Conservation (phyloP, 2,888 invertebrate genomes). For the Invenusta paracnida region DNA sequence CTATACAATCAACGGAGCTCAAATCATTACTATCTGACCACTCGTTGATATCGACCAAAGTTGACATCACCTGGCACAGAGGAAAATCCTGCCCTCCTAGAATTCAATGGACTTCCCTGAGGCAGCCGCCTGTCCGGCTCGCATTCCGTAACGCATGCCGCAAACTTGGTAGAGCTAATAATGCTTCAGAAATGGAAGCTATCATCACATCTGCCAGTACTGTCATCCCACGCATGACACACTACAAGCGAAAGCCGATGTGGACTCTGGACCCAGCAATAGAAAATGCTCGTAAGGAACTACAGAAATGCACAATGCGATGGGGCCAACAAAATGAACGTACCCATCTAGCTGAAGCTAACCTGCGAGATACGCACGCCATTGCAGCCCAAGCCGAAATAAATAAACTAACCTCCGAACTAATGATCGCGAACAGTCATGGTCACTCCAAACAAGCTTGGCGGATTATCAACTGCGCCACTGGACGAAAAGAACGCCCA, state of each 20-base stretch:
- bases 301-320: not conserved
- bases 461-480: slow-evolving; percentile 2
- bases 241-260: not conserved
- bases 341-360: not conserved
- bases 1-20: not conserved
- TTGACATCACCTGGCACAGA: not conserved
- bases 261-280: not conserved
- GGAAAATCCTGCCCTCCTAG: not conserved
- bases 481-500: slow-evolving; percentile 25
- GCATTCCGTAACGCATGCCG: not conserved
- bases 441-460: not conserved
- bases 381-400: not conserved
- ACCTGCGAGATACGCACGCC: not conserved
- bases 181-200: not conserved
- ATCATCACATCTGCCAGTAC: slow-evolving; percentile 1
- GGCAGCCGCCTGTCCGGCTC: not conserved
- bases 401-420: not conserved
- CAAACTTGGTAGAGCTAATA: not conserved
- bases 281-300: not conserved
- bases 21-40: slow-evolving; percentile 13
- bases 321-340: not conserved
- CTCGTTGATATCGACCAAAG: not conserved
- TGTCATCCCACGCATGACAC: not conserved
- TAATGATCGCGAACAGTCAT: not conserved
- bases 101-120: not conserved